phyloP scores from a whole-genome alignment of 2,797 vertebrate genomes.

The Masticophis lateralis region DNA sequence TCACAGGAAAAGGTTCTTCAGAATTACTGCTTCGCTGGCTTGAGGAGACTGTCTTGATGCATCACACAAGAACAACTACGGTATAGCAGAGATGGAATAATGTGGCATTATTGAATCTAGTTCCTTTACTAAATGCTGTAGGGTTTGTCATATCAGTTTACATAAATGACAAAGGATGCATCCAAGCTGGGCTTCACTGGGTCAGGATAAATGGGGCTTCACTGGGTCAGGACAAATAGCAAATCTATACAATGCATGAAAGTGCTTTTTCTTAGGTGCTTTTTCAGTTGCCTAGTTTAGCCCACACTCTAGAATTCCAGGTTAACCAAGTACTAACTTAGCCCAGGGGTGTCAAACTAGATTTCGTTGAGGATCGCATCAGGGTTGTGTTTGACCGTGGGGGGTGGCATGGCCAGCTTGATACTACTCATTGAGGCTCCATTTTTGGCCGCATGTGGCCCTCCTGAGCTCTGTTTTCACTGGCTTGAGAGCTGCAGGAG shows the following conservation, averaged over 20 bases:
- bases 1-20: not conserved
- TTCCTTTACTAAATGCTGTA: not conserved
- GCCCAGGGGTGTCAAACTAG: not conserved
- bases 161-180: not conserved
- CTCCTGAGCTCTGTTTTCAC: too few relatives aligned
- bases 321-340: not conserved
- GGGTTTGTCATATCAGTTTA: not conserved
- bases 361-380: too few relatives aligned
- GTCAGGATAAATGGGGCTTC: not conserved
- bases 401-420: too few relatives aligned
- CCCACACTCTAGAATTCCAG: not conserved
- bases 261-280: not conserved
- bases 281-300: not conserved
- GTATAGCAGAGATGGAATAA: not conserved
- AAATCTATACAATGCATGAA: not conserved
- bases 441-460: too few relatives aligned
- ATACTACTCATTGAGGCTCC: too few relatives aligned
- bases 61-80: not conserved
- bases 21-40: constrained; percentile 14
- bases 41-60: constrained; percentile 4
- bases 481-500: too few relatives aligned
- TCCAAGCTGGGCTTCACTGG: not conserved
- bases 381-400: too few relatives aligned
- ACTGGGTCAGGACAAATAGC: not conserved
- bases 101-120: not conserved